Conservation (phyloP, 2,888 invertebrate genomes). For the Parnassius orleans region DNA sequence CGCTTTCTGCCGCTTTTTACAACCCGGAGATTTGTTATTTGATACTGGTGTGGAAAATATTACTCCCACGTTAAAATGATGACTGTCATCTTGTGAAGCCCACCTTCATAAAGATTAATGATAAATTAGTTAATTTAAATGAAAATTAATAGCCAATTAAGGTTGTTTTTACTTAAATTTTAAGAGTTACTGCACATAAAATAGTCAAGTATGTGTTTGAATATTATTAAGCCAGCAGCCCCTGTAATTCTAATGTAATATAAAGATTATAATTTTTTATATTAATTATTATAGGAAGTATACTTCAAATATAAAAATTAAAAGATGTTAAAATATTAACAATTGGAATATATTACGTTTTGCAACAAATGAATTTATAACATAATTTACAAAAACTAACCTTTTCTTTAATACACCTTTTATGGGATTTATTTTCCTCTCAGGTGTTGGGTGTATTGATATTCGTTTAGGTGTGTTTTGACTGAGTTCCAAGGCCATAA, state of each 20-base stretch:
- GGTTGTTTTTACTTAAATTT: neutral
- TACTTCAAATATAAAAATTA: too few relatives aligned
- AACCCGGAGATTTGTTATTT: constrained; percentile 58
- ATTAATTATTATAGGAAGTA: too few relatives aligned
- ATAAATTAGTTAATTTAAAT: constrained; percentile 5
- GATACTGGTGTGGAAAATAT: constrained; percentile 90
- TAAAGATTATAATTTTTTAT: too few relatives aligned
- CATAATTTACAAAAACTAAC: constrained; percentile 39
- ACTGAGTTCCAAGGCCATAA: constrained; percentile 83
- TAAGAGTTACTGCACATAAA: neutral
- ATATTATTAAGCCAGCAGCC: too few relatives aligned
- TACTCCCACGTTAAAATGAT: constrained; percentile 83
- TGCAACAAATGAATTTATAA: too few relatives aligned
- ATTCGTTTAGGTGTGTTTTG: constrained; percentile 85
- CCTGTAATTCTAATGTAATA: too few relatives aligned
- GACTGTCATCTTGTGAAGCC: constrained; percentile 81
- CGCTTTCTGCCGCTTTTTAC: constrained; percentile 73
- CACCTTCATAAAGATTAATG: constrained; percentile 59
- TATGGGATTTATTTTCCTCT: constrained; percentile 73
- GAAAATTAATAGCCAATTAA: neutral
- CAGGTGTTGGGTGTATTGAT: constrained; percentile 74
- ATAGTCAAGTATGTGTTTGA: neutral
- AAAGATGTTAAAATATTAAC: too few relatives aligned
- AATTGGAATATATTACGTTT: too few relatives aligned
- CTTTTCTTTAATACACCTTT: constrained; percentile 83